Base-by-base conservation (phyloP, 2,888 invertebrate genomes). In the Acronicta alni region DNA sequence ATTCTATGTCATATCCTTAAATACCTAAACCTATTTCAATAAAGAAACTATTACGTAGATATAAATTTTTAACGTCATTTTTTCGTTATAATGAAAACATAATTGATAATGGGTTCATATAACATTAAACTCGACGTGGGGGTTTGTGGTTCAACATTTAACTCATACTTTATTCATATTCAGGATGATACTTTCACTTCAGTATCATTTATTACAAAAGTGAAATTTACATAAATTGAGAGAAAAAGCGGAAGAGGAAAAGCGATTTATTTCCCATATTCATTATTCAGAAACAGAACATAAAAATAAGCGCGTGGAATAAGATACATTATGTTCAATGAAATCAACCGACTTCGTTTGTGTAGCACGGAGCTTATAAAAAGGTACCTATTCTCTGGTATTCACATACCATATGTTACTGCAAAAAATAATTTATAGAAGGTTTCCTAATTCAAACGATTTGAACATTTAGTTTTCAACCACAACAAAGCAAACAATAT, bases 21-120 rank as follows among this genome's bases (percentile, higher is more conserved):
- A n/a, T n/a, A n/a, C n/a, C n/a, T 48, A 46, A 61, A 69, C 70
- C 64, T 60, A 78, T 72, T 71, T 67, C 32, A 68, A 47, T 39
- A 55, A 54, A 43, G 38, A 58, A 53, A 23, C 0, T 15, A 52
- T 43, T 23, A n/a, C n/a, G n/a, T 23, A 23, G 59, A 52, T 43
- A 53, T 51, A 41, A 42, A 14, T 16, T 41, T 41, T 44, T 47
- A 32, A n/a, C 8, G 35, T 48, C 44, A 38, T n/a, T 14, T 3
- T 38, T 23, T 30, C 1, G 20, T 32, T 14, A 30, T 8, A 18
- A 9, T 10, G 9, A 48, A 41, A 30, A 26, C 16, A 39, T 43
- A 1, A 12, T 17, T 1, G 14, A 17, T 15, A 0, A 5, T 26
- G 0, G n/a, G n/a, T 46, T 18, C 42, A 18, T 42, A n/a, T n/a